Conservation (phyloP, 2,797 vertebrate genomes). For the Pseudocheirus occidentalis region DNA sequence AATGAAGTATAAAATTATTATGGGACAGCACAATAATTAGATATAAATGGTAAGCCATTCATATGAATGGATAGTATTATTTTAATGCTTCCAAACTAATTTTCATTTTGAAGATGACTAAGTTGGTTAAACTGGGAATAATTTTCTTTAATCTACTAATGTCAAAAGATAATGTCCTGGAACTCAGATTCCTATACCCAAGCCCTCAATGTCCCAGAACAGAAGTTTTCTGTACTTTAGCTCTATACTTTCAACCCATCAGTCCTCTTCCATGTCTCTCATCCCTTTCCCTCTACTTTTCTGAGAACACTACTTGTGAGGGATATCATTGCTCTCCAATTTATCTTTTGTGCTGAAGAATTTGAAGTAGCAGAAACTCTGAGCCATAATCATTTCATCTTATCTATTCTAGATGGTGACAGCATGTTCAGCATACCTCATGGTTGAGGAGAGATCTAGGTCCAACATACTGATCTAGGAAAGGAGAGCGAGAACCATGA, state of each 20-base stretch:
- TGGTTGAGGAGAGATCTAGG: background rate
- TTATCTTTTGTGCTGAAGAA: background rate
- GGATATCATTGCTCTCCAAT: background rate
- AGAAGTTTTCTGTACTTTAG: background rate
- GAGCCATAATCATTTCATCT: background rate
- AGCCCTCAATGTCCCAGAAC: background rate
- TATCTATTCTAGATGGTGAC: background rate
- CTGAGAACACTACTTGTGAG: background rate
- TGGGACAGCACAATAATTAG: background rate
- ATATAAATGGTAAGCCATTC: background rate
- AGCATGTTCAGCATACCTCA: background rate
- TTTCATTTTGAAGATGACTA: background rate
- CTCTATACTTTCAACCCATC: background rate
- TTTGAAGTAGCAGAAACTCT: background rate
- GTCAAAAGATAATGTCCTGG: background rate
- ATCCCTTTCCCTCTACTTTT: background rate
- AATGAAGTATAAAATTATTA: background rate
- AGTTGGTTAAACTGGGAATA: too few relatives aligned
- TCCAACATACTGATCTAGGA: background rate
- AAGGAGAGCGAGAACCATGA: background rate
- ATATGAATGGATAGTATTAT: background rate
- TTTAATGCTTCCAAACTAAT: background rate
- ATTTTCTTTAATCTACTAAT: background rate
- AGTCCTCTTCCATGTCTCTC: background rate
- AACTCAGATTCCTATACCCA: background rate